Conservation (phyloP, 2,888 invertebrate species). For the Heterodera filipjevi region DNA sequence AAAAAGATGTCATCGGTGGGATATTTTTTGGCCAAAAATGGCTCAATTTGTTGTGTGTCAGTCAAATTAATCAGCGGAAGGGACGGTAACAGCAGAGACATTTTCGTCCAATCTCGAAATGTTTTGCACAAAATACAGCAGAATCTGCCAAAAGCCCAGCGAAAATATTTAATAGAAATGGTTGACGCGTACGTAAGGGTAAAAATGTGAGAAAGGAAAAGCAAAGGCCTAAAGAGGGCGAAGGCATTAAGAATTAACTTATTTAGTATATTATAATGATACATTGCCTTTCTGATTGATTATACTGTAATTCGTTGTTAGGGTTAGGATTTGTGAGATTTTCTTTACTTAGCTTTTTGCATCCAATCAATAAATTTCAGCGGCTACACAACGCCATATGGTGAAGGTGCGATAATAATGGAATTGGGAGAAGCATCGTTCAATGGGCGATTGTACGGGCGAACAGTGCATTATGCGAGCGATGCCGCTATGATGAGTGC, state of each 20-base stretch:
- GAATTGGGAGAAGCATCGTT: not conserved
- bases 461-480: not conserved
- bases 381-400: not conserved
- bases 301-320: too few species aligned
- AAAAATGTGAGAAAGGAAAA: not conserved
- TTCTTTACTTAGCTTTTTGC: not conserved
- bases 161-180: not conserved
- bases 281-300: too few species aligned
- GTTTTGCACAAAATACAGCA: not conserved
- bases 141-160: not conserved
- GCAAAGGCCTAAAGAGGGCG: not conserved
- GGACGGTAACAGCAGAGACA: not conserved
- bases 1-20: conserved; percentile 2
- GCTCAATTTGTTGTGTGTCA: not conserved
- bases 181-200: not conserved
- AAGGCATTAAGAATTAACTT: not conserved
- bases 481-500: not conserved
- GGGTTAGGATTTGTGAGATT: too few species aligned
- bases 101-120: not conserved
- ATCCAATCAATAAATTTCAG: not conserved
- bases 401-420: not conserved
- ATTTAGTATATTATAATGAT: not conserved
- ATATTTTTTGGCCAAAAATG: not conserved
- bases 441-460: not conserved
- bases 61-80: not conserved